These are phyloP conservation scores for Mizuhopecten yessoensis DNA, from an alignment of 1,140 invertebrate species.

Conservation along the genomic window DNA sequence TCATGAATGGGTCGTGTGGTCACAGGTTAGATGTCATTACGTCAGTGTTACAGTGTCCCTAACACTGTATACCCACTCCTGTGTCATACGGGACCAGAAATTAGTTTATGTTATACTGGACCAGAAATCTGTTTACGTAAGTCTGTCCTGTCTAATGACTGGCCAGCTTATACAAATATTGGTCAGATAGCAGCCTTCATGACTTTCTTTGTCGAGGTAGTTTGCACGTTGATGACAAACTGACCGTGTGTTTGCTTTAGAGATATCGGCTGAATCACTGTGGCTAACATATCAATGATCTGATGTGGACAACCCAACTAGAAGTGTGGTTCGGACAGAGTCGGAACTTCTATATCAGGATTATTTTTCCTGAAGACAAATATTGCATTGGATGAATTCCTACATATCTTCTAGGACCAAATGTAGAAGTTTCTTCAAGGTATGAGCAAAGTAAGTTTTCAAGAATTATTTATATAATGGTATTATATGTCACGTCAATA, in stretches of 20 bases:
- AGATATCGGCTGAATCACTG: neutral
- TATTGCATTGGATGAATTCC: neutral
- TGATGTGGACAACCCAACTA: neutral
- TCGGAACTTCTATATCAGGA: too few relatives aligned
- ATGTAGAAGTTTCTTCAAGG: neutral
- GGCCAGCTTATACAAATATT: constrained; percentile 12
- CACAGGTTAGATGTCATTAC: neutral
- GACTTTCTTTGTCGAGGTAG: neutral
- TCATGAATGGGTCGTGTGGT: neutral
- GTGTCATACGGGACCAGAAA: neutral
- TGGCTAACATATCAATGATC: neutral
- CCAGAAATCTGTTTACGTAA: too few relatives aligned
- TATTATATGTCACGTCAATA: too few relatives aligned
- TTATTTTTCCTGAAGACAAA: too few relatives aligned
- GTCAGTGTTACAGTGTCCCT: too few relatives aligned
- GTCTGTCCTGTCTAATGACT: neutral
- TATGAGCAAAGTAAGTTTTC: too few relatives aligned
- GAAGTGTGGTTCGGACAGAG: neutral
- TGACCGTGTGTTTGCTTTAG: neutral
- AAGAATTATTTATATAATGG: too few relatives aligned
- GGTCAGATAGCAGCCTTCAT: neutral
- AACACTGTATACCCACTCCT: neutral
- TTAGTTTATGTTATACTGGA: neutral
- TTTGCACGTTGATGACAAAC: neutral
- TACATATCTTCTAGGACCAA: neutral